phyloP scores from a whole-genome alignment of 1,140 invertebrate species.

The Triops cancriformis region DNA sequence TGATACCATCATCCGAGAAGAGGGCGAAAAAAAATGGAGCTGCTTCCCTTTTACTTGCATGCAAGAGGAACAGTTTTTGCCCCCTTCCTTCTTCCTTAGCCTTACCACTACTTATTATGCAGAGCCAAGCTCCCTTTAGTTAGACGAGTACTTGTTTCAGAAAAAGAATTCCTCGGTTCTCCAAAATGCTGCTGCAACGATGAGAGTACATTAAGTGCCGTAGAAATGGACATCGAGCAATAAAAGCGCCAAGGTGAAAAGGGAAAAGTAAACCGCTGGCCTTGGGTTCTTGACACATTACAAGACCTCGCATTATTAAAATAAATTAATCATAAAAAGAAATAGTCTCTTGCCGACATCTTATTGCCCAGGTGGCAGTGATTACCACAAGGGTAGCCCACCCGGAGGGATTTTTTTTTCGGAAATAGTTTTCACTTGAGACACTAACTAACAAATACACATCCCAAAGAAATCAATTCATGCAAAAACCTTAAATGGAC shows the following conservation, averaged over 20 bases:
- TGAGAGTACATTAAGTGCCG: not conserved
- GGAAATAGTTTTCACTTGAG: not conserved
- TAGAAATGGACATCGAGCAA: not conserved
- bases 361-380: not conserved
- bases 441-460: no score
- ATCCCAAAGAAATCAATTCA: no score
- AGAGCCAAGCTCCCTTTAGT: not conserved
- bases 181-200: not conserved
- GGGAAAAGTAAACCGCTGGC: not conserved
- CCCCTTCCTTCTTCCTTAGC: not conserved
- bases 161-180: not conserved
- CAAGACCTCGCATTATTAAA: constrained; percentile 11
- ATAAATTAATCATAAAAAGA: constrained; percentile 14
- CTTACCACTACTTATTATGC: not conserved
- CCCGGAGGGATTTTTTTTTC: not conserved
- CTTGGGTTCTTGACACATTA: constrained; percentile 11
- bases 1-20: not conserved
- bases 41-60: not conserved
- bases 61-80: not conserved
- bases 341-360: not conserved
- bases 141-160: not conserved
- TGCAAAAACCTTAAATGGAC: no score
- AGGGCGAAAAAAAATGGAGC: not conserved
- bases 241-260: not conserved
- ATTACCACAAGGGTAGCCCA: constrained; percentile 5